Evolutionary conservation across 1,140 invertebrate species (phyloP).

Genomic region (Drosophila ficusphila): DNA sequence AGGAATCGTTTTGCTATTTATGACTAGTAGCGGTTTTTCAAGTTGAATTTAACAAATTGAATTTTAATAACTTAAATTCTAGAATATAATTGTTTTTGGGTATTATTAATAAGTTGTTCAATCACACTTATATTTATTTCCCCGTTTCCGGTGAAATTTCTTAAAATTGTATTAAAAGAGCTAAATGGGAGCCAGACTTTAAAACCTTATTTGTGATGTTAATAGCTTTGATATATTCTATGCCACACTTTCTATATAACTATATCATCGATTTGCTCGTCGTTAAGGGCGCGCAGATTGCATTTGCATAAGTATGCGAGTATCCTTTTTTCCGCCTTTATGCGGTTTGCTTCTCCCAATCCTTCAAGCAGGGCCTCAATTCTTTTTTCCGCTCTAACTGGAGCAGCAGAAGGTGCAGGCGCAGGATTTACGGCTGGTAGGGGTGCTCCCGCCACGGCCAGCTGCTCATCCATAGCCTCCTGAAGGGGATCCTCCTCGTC

Average conservation of each 20-base stretch:
- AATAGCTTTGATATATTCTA: no score
- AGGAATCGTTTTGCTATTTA: no score
- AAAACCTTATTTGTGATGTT: background rate
- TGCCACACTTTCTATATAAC: constrained; percentile 40
- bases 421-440: constrained; percentile 2
- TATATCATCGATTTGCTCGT: constrained; percentile 73
- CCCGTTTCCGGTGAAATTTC: no score
- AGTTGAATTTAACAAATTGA: no score
- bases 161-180: no score
- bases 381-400: constrained; percentile 43
- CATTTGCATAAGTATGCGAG: constrained; percentile 74
- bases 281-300: constrained; percentile 60
- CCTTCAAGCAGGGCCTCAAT: constrained; percentile 72
- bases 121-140: no score
- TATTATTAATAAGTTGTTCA: no score
- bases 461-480: constrained; percentile 82
- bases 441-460: constrained; percentile 1
- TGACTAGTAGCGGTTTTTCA: no score
- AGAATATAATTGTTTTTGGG: no score
- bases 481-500: constrained; percentile 72
- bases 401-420: background rate
- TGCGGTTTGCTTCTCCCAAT: constrained; percentile 56
- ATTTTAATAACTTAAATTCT: no score
- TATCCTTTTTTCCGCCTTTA: constrained; percentile 69
- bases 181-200: no score